These are phyloP conservation scores for Ganaspis brasiliensis DNA, from an alignment of 2,888 invertebrate species.

Conservation along the genomic window DNA sequence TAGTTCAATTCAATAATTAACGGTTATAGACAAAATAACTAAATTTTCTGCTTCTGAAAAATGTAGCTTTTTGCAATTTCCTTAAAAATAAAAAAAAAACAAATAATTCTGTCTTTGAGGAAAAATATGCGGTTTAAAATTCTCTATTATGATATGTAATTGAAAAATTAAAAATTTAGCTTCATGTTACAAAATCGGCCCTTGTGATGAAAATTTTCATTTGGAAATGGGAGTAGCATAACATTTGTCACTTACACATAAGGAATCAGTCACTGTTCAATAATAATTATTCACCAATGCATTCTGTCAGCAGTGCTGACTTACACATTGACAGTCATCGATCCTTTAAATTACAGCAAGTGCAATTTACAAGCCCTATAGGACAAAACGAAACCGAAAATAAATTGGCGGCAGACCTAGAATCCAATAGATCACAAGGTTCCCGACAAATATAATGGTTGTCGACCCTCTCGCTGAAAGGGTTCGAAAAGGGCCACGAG, in stretches of 20 bases:
- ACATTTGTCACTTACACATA: not conserved
- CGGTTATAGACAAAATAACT: no score
- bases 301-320: slow-evolving; percentile 68
- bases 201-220: not conserved
- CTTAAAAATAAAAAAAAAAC: no score
- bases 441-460: slow-evolving; percentile 51
- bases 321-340: slow-evolving; percentile 63
- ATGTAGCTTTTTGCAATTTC: no score
- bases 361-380: slow-evolving; percentile 72
- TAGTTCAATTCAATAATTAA: no score
- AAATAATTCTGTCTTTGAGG: no score
- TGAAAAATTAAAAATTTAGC: no score
- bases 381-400: slow-evolving; percentile 74
- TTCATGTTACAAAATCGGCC: not conserved
- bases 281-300: slow-evolving; percentile 46
- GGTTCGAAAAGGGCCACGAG: slow-evolving; percentile 4
- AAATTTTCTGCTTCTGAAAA: no score
- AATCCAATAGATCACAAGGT: slow-evolving; percentile 63
- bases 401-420: slow-evolving; percentile 73
- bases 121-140: no score
- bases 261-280: slow-evolving; percentile 16
- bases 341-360: slow-evolving; percentile 72
- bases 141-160: no score
- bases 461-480: slow-evolving; percentile 30
- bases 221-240: not conserved